Evolutionary conservation across 1,140 invertebrate genomes (phyloP), one percentile per base, ranked within the genome.

Genomic region (Harlomillsia oculata): DNA sequence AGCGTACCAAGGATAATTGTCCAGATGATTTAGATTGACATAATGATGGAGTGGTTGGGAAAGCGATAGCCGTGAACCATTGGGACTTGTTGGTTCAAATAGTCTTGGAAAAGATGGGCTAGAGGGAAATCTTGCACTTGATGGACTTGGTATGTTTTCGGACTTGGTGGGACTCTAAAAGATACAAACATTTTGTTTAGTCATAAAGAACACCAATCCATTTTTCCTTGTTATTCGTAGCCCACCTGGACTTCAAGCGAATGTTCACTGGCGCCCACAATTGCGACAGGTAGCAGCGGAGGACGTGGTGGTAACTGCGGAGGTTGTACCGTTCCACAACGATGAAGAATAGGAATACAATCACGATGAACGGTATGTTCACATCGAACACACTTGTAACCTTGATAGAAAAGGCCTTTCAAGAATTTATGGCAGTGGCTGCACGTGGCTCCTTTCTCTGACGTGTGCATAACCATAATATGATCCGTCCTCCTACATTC

Each of bases 401-500:
- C 87, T 80, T 87, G 72, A 14, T 66, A 64, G 52, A 66, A 61
- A 5, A 58, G 77, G 21, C 93, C 94, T 72, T 91, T 90, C 4
- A 93, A 76, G 60, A 92, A 87, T 70, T 90, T 91, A 18, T 80
- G 81, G 71, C 91, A 96, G 65, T 84, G 78, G 50, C 81, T 78
- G 72, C 91, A 96, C 28, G 78, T 82, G 26, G 80, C 80, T 0
- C 90, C 85, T 66, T 80, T 81, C 39, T 84, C 80, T 69, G 95
- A 96, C 0, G 90, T 93, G 62, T 84, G 79, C 72, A 96, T 81
- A 36, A 83, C 79, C 72, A 92, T 92, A 5, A 51, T 29, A 72
- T 86, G 84, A 70, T 87, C 86, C 1, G 85, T 89, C 59, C 78
- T 80, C 25, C 80, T 76, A 63, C 82, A 82, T 0, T 82, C 82